Base-by-base conservation (phyloP, 2,113 vertebrate genomes). In the Ochotona princeps region DNA sequence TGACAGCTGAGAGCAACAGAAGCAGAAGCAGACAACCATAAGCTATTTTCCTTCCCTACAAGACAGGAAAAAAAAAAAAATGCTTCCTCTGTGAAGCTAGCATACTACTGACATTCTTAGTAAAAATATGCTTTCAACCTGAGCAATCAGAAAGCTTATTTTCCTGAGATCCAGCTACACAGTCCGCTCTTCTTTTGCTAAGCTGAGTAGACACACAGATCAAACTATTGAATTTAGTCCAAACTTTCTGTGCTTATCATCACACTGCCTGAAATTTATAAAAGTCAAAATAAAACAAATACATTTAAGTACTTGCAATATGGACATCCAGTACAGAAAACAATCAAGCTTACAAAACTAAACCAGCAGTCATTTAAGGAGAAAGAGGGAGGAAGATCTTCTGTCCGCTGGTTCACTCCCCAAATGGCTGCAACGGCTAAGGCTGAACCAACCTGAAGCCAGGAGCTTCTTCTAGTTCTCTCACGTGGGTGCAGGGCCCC, bases 1-100 rank as follows among this genome's bases (percentile, higher is more conserved):
- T 95, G 83, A 94, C 72, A 90, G 74, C 28, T 88, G 38, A 79
- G 3, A 80, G 74, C 44, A 54, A 65, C 65, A 96, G 79, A 86
- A 86, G 96, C 49, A 88, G 61, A 92, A 32, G 66, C 70, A 88
- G 66, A 91, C 60, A 92, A 80, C 87, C 61, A 89, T 74, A 88
- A 94, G 79, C 82, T 82, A 60, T 87, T 87, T 94, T 74, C 87
- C 72, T 35, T 93, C 61, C 75, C 38, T 44, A 44, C 38, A 44
- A 82, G 75, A 0, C 23, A 90, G 20, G 28, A 89, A 35, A 63
- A 93, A 67, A 94, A 93, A 75, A 57, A 72, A 76, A 76, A 66
- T 65, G 67, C 74, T 84, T 83, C 21, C 60, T 26, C 75, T 89
- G 76, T 38, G 30, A 85, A 72, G 78, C 13, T 57, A 93, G n/a